Base-by-base conservation (phyloP, 1,140 invertebrate genomes). In the Thaumatotibia leucotreta region DNA sequence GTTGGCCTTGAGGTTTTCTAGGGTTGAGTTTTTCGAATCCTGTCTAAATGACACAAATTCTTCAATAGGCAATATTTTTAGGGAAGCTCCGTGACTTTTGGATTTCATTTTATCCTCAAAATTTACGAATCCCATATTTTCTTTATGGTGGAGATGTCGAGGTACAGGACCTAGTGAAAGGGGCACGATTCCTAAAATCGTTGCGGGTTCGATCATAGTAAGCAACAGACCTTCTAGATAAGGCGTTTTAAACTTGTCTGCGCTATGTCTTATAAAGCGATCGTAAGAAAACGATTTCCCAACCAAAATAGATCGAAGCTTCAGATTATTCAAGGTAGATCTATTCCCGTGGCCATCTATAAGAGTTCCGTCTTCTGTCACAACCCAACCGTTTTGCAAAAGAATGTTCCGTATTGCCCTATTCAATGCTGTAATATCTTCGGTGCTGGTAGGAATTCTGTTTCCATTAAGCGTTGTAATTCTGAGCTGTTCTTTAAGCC, bases 141-240 rank as follows among this genome's bases (percentile, higher is more conserved):
- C n/a, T n/a, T n/a, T n/a, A n/a, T n/a, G n/a, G n/a, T n/a, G n/a
- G n/a, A n/a, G 39, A 14, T 8, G 4, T 49, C n/a, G 14, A 4
- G 14, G 49, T 9, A 39, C 10, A 2, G 63, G 65, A n/a, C 68
- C 73, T 50, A 72, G 71, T 1, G 65, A 70, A n/a, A 79, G 49
- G 23, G 79, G 79, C 45, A 84, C 70, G 8, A 83, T 70, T 0
- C 78, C 84, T 49, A 78, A 70, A 45, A 77, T 63, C 61, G 45
- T 77, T 39, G 73, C 71, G 10, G 75, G 75, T 50, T 69, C 22
- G 4, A 63, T 45, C 9, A 67, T 33, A 22, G 67, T 72, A 9
- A 82, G 35, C n/a, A 80, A 54, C 33, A 84, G 39, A 3, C 70
- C 67, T 70, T 82, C 70, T 14, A 79, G 23, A 63, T 74, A 80